Conservation (phyloP, 2,113 vertebrate genomes). For the Marcusenius ussheri region DNA sequence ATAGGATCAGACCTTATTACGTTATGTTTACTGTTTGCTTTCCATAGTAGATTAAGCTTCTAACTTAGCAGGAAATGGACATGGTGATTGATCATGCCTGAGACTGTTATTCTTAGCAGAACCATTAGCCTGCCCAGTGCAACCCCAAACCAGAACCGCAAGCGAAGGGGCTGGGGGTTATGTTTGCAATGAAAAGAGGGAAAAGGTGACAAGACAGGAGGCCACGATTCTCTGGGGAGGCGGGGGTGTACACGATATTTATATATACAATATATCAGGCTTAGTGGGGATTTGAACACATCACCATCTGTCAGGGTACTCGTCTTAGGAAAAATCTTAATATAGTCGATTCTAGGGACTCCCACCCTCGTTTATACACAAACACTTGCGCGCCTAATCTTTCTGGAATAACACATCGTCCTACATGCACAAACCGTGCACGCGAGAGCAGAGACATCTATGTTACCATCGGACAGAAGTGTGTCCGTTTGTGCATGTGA, state of each 20-base stretch:
- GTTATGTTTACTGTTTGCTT: background rate
- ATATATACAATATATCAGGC: background rate
- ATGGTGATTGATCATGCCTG: background rate
- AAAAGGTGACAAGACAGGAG: background rate
- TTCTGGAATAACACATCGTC: background rate
- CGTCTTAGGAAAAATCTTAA: slow-evolving; percentile 13
- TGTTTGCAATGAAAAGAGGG: background rate
- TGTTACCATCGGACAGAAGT: background rate
- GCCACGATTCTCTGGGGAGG: background rate
- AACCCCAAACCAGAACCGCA: no score
- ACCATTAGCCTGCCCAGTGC: background rate
- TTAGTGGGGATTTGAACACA: background rate
- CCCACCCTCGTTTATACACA: background rate
- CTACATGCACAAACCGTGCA: background rate
- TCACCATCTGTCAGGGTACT: background rate
- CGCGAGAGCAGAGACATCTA: background rate
- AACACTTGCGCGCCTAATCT: background rate
- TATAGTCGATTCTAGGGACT: background rate
- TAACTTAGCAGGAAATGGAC: background rate
- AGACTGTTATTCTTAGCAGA: background rate
- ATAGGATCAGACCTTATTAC: background rate
- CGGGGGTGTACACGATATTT: slow-evolving; percentile 34
- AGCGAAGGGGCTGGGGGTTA: no score
- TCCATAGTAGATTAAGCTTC: background rate
- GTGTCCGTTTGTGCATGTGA: background rate